Conservation (phyloP, 2,113 vertebrate genomes). For the Ursus arctos region DNA sequence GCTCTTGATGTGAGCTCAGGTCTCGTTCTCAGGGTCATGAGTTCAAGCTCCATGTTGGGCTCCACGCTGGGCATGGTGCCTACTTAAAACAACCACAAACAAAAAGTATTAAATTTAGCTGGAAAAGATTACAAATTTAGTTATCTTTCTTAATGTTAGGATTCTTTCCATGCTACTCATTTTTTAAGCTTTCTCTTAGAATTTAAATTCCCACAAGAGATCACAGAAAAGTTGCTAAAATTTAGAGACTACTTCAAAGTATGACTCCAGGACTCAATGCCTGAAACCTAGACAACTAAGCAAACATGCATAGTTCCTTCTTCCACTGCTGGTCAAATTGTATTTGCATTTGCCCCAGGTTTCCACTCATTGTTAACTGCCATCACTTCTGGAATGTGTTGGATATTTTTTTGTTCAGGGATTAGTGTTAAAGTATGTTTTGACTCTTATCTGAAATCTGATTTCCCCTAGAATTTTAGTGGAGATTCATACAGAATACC, state of each 20-base stretch:
- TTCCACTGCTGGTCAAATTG: constrained; percentile 69
- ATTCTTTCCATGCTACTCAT: not conserved
- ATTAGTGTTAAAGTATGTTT: constrained; percentile 68
- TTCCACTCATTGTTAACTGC: constrained; percentile 45
- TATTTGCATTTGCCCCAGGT: constrained; percentile 63
- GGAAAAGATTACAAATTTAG: not conserved
- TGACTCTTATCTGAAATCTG: constrained; percentile 63
- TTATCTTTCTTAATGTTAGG: not conserved
- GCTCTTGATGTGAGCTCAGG: not conserved
- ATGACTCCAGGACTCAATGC: not conserved
- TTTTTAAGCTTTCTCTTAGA: constrained; percentile 55
- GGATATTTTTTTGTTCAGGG: constrained; percentile 53
- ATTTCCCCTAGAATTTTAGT: constrained; percentile 72
- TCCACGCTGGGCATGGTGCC: not conserved
- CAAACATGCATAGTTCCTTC: not conserved
- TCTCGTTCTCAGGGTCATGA: not conserved
- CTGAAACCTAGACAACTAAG: constrained; percentile 7
- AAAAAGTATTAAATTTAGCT: constrained; percentile 27
- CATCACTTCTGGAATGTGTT: constrained; percentile 64
- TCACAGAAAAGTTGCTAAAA: constrained; percentile 20
- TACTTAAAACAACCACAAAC: not conserved
- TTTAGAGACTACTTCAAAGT: constrained; percentile 41
- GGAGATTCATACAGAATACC: constrained; percentile 49
- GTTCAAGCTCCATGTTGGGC: not conserved
- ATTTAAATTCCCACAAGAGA: constrained; percentile 54